These are phyloP conservation scores for Diarsia rubi DNA, from an alignment of 2,888 invertebrate genomes.

Conservation along the genomic window DNA sequence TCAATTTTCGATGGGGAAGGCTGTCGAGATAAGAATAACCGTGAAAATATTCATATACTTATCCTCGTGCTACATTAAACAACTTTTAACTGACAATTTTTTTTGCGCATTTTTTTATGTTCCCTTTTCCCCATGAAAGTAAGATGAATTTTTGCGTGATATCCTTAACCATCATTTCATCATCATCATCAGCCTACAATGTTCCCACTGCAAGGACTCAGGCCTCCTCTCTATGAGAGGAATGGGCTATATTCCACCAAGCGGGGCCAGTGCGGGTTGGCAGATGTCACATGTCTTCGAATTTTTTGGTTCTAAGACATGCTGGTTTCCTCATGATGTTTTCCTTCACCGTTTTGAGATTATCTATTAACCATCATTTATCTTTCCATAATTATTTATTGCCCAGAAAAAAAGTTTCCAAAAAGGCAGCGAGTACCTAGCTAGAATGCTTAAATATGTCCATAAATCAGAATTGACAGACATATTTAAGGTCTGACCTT, in stretches of 20 bases:
- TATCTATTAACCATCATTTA: neutral
- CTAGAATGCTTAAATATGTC: neutral
- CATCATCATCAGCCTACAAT: too few relatives aligned
- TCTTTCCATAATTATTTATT: too few relatives aligned
- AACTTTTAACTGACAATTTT: neutral
- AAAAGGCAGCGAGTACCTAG: neutral
- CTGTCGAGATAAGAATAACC: conserved; percentile 28
- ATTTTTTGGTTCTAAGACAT: too few relatives aligned
- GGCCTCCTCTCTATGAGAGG: too few relatives aligned
- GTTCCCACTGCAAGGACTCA: too few relatives aligned
- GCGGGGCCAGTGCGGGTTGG: too few relatives aligned
- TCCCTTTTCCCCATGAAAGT: neutral
- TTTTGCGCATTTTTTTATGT: too few relatives aligned
- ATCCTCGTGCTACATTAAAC: conserved; percentile 4
- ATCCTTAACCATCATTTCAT: neutral
- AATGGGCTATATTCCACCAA: too few relatives aligned
- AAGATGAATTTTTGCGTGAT: neutral
- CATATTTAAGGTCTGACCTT: neutral
- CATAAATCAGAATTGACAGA: neutral
- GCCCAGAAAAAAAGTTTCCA: neutral
- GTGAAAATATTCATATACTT: conserved; percentile 24
- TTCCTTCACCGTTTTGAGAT: too few relatives aligned
- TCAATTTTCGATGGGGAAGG: conserved; percentile 23
- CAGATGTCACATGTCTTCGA: too few relatives aligned
- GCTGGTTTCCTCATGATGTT: too few relatives aligned